Percentiles rank a stretch among this genome's conserved stretches.
phyloP scores from a whole-genome alignment of 2,797 vertebrate species.

The Neostethus bicornis region DNA sequence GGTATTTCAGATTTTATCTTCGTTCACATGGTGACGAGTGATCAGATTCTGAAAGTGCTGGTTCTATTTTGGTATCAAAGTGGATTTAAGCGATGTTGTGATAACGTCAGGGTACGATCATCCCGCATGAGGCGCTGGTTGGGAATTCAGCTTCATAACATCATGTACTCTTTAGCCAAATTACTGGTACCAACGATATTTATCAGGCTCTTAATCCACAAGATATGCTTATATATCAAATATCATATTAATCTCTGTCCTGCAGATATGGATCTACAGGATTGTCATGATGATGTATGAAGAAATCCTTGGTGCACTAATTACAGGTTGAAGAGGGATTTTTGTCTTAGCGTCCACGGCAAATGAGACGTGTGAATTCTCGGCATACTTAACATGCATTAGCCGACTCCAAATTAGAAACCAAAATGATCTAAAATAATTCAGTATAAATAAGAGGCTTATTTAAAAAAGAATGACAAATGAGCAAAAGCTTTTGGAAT shows the following conservation, averaged over 20 bases:
- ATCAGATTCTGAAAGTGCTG: constrained; percentile 54
- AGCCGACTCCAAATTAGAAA: neutral
- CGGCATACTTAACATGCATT: neutral
- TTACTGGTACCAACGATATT: neutral
- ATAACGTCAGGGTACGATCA: neutral
- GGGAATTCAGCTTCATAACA: neutral
- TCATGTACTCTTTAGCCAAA: neutral
- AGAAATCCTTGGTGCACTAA: constrained; percentile 12
- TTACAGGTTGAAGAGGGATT: constrained; percentile 10
- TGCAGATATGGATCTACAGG: constrained; percentile 8
- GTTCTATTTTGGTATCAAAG: constrained; percentile 53
- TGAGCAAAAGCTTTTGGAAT: neutral
- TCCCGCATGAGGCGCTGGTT: neutral
- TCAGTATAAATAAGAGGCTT: neutral
- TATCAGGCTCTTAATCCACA: neutral
- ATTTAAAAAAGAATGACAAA: neutral
- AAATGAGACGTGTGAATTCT: neutral
- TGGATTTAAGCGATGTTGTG: constrained; percentile 14
- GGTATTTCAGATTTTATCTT: constrained; percentile 65
- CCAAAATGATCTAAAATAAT: neutral
- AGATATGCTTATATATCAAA: neutral
- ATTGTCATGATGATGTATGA: constrained; percentile 10
- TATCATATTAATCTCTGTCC: constrained; percentile 10
- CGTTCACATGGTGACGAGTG: constrained; percentile 27
- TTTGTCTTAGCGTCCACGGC: neutral